These are phyloP conservation scores for Osmoderma eremita DNA, from an alignment of 2,888 invertebrate species.

Conservation along the genomic window DNA sequence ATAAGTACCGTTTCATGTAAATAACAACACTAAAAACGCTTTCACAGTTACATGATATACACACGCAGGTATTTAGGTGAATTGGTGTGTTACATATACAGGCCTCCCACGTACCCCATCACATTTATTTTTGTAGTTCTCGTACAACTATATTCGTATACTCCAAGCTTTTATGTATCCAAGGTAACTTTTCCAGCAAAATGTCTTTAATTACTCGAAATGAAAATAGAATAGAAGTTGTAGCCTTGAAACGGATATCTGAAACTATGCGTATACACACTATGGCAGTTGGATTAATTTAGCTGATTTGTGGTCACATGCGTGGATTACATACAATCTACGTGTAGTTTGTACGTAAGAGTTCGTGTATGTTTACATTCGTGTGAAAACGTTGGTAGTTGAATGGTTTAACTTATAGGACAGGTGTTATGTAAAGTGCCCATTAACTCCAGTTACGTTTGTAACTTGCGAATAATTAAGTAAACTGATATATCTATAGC, in stretches of 20 bases:
- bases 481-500: conserved; percentile 2
- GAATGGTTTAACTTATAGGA: conserved; percentile 23
- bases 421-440: conserved; percentile 25
- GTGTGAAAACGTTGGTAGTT: conserved; percentile 10
- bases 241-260: not conserved
- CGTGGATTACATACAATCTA: not conserved
- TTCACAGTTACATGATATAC: too few species aligned
- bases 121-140: too few species aligned
- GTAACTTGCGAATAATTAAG: conserved; percentile 15
- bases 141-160: too few species aligned
- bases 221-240: too few species aligned
- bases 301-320: conserved; percentile 13
- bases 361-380: conserved; percentile 2
- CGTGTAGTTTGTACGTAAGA: conserved; percentile 4
- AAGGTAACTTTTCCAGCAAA: too few species aligned
- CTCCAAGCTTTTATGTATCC: too few species aligned
- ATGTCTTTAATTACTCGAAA: too few species aligned
- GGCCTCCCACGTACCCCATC: too few species aligned
- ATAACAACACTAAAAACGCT: too few species aligned
- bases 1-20: too few species aligned
- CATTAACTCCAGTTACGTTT: conserved; percentile 16
- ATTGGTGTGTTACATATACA: too few species aligned
- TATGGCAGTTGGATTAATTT: not conserved
- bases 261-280: not conserved
- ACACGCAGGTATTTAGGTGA: too few species aligned